phyloP scores from a whole-genome alignment of 1,140 invertebrate genomes.

The Wiebesia pumilae region DNA sequence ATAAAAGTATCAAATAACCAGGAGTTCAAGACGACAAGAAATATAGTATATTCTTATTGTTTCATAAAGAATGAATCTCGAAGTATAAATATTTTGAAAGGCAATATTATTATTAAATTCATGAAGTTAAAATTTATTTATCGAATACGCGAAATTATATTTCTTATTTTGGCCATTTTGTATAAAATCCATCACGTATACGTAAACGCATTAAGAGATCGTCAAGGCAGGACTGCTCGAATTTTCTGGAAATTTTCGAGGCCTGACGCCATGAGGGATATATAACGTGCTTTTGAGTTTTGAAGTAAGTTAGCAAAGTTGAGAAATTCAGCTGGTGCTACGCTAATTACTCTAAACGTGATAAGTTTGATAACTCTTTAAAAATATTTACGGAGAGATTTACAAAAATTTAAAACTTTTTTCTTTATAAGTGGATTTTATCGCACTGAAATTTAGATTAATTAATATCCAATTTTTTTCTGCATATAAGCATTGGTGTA shows the following conservation, averaged over 20 bases:
- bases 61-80: too few species aligned
- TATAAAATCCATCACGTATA: background rate
- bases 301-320: slow-evolving; percentile 30
- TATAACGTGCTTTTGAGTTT: slow-evolving; percentile 39
- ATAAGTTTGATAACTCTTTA: slow-evolving; percentile 27
- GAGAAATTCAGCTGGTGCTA: slow-evolving; percentile 7
- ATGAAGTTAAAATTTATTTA: background rate
- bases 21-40: too few species aligned
- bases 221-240: background rate
- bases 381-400: slow-evolving; percentile 30
- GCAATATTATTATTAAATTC: background rate
- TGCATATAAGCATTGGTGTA: background rate
- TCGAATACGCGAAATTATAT: background rate
- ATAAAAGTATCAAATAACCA: too few species aligned
- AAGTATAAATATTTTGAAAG: background rate
- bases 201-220: background rate
- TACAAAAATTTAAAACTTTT: background rate
- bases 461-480: background rate
- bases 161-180: background rate
- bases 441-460: background rate
- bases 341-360: slow-evolving; percentile 20
- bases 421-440: background rate
- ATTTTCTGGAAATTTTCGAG: slow-evolving; percentile 24
- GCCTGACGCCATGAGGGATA: background rate
- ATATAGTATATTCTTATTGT: too few species aligned